Evolutionary conservation across 2,113 vertebrate species (phyloP), one percentile per base, ranked within the genome.

Genomic region (Campylomormyrus numenius): DNA sequence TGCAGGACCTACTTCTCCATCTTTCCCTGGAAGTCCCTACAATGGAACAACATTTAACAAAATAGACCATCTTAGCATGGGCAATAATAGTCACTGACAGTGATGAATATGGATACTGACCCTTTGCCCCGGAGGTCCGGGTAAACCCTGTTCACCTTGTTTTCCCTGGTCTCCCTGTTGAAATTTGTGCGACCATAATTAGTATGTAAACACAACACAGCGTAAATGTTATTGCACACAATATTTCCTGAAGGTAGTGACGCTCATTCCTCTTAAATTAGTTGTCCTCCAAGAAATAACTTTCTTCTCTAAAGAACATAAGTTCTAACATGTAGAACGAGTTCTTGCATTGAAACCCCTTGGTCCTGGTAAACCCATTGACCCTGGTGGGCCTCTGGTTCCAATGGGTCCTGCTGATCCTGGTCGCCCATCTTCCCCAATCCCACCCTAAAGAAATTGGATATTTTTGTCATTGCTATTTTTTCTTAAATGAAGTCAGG

Each of bases 1-100:
- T 7, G 98, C 96, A 84, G 98, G 98, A 21, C 98, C 98, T 92
- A 99, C 97, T 96, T 99, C 98, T 90, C 98, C 98, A 90, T 99
- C 98, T 96, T 99, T 99, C 7, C 98, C 98, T 91, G 98, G 98
- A 70, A 97, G 96, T 92, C 98, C 98, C 98, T 99, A 93, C 66
- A 91, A 91, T 17, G 84, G 39, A 92, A 66, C 27, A 10, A 52
- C 21, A 19, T 52, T 87, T 35, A 87, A 27, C 7, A 53, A 52
- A 53, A 27, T 3, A 48, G n/a, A 52, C 27, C 8, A n/a, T 48
- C 42, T 52, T 50, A 13, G 8, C 85, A 87, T 87, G 46, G 85
- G n/a, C 85, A 50, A 46, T n/a, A 35, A 87, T 31, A 27, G 11
- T 19, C 46, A 87, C 3, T 87, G 48, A 27, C 48, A 35, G 27